These are phyloP conservation scores for Ceratosolen solmsi DNA, from an alignment of 1,140 invertebrate genomes.

Conservation along the genomic window DNA sequence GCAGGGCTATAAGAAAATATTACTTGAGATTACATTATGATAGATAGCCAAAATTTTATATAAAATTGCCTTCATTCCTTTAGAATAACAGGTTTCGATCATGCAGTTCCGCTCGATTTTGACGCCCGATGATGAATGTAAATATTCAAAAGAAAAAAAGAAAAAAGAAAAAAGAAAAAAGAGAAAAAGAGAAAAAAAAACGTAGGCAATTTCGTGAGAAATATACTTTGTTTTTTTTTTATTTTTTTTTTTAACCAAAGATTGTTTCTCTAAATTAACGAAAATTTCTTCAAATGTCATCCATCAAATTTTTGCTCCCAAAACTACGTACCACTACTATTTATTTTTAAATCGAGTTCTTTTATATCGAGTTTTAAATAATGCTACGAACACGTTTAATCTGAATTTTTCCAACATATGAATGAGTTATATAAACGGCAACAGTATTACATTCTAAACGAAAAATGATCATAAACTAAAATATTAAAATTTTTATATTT, in stretches of 20 bases:
- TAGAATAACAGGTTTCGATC: background rate
- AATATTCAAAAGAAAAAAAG: no score
- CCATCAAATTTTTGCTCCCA: no score
- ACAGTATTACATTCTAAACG: background rate
- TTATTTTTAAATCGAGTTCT: background rate
- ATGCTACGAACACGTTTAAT: background rate
- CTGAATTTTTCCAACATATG: background rate
- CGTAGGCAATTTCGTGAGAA: background rate
- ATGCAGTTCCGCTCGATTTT: no score
- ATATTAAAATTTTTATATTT: slow-evolving; percentile 7
- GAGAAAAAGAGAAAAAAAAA: background rate
- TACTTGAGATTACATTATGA: background rate
- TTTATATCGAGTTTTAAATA: background rate
- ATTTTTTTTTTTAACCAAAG: no score
- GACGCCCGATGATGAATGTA: no score
- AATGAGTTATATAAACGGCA: background rate
- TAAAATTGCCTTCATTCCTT: background rate
- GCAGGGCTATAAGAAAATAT: no score
- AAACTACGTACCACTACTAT: no score
- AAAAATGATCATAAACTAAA: background rate
- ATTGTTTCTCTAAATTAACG: no score
- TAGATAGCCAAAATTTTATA: background rate
- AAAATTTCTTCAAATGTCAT: no score
- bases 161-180: no score
- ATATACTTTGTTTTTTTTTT: background rate